Evolutionary conservation across 1,140 invertebrate genomes (phyloP), one percentile per base, ranked within the genome.

Genomic region (Tyrophagus putrescentiae): DNA sequence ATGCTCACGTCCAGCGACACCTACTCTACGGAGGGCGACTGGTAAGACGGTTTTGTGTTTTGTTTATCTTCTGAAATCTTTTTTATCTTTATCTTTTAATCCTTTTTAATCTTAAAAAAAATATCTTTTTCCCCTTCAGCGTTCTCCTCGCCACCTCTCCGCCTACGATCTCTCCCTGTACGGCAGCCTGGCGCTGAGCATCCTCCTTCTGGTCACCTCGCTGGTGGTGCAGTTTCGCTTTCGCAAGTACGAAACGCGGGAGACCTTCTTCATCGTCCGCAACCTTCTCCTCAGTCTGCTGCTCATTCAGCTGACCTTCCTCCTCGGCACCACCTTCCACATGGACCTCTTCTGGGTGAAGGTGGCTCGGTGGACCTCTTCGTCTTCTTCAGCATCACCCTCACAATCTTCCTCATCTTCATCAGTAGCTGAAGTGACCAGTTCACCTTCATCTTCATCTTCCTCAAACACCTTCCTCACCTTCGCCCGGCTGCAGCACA

Each of bases 221-320:
- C 29, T 60, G 44, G 28, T 53, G n/a, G 28, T 53, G 25, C 60
- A 60, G 42, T 28, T 42, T 36, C 21, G 27, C n/a, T 28, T 33
- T 42, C n/a, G 60, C 28, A 39, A 33, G 1, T 32, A 31, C 23
- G 60, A 60, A 53, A 53, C 45, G 44, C 21, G 4, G 13, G 45
- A 60, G 44, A 33, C 60, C 13, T 60, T n/a, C 31, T 60, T 53
- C 48, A 60, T 60, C 31, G 1, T 60, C 16, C 23, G 50, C 18
- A 60, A 53, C 56, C 45, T 60, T 13, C 18, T 52, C 3, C 34
- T 42, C 4, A 11, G 21, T n/a, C 27, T 60, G 9, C 18, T 31
- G 16, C 27, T 50, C n/a, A 60, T 60, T 52, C 27, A 60, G 32
- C 29, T 60, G 13, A 60, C 33, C 18, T 60, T 60, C 21, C 31